Conservation (phyloP, 2,113 vertebrate genomes). For the Orycteropus afer region DNA sequence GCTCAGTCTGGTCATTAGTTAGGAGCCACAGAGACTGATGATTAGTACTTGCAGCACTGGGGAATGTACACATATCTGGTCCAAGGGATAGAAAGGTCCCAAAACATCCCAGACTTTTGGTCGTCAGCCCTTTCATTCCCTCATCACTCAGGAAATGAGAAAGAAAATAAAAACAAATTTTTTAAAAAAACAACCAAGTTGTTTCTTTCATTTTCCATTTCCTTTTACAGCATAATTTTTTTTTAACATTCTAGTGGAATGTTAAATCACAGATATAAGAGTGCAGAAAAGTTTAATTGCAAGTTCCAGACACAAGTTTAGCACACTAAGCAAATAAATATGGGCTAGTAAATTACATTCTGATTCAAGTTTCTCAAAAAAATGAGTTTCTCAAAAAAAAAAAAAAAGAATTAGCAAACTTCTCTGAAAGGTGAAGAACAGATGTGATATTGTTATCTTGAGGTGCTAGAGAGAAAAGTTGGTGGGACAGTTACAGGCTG, state of each 20-base stretch:
- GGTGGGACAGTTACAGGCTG: neutral
- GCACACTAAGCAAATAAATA: slow-evolving; percentile 60
- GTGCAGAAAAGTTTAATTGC: neutral
- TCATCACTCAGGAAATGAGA: slow-evolving; percentile 47
- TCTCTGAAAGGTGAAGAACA: slow-evolving; percentile 47
- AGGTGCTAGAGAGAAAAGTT: slow-evolving; percentile 28
- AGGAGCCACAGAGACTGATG: neutral
- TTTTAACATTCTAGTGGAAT: slow-evolving; percentile 58
- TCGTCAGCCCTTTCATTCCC: slow-evolving; percentile 22
- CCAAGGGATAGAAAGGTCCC: slow-evolving; percentile 38
- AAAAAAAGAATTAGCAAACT: neutral
- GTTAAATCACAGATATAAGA: slow-evolving; percentile 63
- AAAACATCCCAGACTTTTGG: slow-evolving; percentile 30
- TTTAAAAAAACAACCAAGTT: neutral
- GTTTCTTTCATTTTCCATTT: slow-evolving; percentile 62
- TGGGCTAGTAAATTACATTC: slow-evolving; percentile 64
- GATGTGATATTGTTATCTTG: slow-evolving; percentile 27
- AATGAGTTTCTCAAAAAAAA: slow-evolving; percentile 13
- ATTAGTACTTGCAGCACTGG: neutral
- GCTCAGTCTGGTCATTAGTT: neutral
- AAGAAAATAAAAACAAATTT: slow-evolving; percentile 54
- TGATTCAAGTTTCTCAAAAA: slow-evolving; percentile 63
- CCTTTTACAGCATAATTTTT: slow-evolving; percentile 50
- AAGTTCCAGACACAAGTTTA: neutral
- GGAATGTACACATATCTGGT: slow-evolving; percentile 14